Evolutionary conservation across 2,797 vertebrate species (phyloP).

Genomic region (Catamblyrhynchus diadema): DNA sequence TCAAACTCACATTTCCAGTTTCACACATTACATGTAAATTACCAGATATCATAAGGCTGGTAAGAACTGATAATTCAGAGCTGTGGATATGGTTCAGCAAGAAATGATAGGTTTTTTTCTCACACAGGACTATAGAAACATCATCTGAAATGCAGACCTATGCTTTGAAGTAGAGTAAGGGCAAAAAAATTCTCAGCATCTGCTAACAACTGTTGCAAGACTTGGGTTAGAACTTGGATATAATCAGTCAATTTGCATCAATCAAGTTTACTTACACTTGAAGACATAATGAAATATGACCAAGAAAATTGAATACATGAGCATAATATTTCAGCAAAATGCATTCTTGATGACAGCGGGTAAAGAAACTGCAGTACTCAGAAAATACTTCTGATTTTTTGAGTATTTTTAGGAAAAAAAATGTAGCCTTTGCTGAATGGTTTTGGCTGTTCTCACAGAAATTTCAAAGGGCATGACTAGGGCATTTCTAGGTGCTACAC

Average conservation of each 20-base stretch:
- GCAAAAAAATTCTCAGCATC: background rate
- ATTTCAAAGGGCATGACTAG: background rate
- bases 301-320: conserved; percentile 39
- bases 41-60: background rate
- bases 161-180: background rate
- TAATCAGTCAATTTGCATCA: conserved; percentile 42
- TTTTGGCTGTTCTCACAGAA: background rate
- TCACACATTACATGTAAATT: background rate
- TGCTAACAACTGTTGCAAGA: background rate
- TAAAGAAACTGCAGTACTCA: background rate
- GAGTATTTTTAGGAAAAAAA: background rate
- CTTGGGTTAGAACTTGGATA: background rate
- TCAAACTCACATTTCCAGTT: background rate
- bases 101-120: background rate
- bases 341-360: background rate
- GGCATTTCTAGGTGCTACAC: background rate
- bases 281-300: conserved; percentile 43
- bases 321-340: background rate
- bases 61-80: background rate
- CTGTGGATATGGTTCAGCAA: background rate
- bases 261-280: conserved; percentile 14
- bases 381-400: background rate
- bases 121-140: background rate
- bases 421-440: background rate
- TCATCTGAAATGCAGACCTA: background rate